These are phyloP conservation scores for Drosophila meridionalis DNA, from an alignment of 2,888 invertebrate genomes.

Conservation along the genomic window DNA sequence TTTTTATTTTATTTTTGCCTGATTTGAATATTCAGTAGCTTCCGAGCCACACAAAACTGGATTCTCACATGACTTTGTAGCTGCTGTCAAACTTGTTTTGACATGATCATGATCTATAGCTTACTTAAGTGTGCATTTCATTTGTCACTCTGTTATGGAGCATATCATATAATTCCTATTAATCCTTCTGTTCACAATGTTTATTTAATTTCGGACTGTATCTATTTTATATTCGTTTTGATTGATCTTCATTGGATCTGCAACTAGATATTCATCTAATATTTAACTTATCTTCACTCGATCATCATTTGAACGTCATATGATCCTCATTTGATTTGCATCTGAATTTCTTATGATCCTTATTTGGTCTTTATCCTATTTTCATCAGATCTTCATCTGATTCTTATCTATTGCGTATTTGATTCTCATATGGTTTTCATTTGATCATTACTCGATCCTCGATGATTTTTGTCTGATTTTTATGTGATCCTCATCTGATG, in stretches of 20 bases:
- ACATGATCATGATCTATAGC: background rate
- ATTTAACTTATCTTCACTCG: background rate
- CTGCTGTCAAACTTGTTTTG: slow-evolving; percentile 3
- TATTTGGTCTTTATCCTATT: background rate
- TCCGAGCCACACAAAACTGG: background rate
- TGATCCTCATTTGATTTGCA: background rate
- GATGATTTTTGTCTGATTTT: background rate
- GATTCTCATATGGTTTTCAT: background rate
- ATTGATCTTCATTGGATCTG: background rate
- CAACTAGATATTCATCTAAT: background rate
- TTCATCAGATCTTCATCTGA: background rate
- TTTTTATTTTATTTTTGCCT: background rate
- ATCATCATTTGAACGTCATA: background rate
- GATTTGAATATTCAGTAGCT: background rate
- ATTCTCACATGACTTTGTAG: background rate
- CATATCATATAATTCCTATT: background rate
- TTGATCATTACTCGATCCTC: background rate
- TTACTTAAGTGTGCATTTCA: background rate
- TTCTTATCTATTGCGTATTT: no score
- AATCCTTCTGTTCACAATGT: background rate
- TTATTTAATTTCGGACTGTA: background rate
- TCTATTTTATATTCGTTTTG: background rate
- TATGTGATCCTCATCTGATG: background rate
- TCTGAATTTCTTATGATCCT: background rate
- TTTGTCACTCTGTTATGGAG: slow-evolving; percentile 1